A percentile compares a stretch with the other conserved stretches of the same genome.
Evolutionary conservation across 2,888 invertebrate species (phyloP).

Genomic region (Anoncus sp.): DNA sequence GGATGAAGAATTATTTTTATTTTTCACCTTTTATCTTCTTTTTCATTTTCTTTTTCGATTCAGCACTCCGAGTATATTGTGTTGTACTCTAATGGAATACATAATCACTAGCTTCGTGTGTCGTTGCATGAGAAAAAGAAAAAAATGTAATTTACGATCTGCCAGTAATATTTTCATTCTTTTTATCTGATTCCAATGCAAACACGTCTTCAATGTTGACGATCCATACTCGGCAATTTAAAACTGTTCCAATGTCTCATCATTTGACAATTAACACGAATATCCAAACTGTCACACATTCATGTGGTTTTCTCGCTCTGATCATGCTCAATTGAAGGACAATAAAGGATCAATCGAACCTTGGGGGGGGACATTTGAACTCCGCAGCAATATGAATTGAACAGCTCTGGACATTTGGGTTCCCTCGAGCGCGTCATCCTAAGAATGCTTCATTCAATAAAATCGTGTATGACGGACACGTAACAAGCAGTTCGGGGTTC

Average conservation of each 20-base stretch:
- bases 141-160: conserved; percentile 55
- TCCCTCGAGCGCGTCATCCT: background rate
- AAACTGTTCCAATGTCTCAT: background rate
- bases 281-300: background rate
- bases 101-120: conserved; percentile 36
- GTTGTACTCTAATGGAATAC: conserved; percentile 51
- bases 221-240: no score
- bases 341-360: conserved; percentile 27
- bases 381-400: background rate
- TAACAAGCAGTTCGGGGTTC: background rate
- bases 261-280: background rate
- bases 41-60: conserved; percentile 29
- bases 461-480: conserved; percentile 16
- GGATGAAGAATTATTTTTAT: conserved; percentile 16
- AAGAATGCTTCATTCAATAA: conserved; percentile 19
- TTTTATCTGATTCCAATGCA: background rate
- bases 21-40: conserved; percentile 20
- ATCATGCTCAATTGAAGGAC: conserved; percentile 3
- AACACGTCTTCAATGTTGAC: no score
- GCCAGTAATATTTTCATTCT: background rate
- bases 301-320: background rate
- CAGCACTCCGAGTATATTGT: conserved; percentile 13
- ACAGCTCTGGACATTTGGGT: conserved; percentile 15
- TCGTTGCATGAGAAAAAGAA: conserved; percentile 57
- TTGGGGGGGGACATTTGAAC: no score